Base-by-base conservation (phyloP, 2,888 invertebrate genomes). In the Ophion costatus region DNA sequence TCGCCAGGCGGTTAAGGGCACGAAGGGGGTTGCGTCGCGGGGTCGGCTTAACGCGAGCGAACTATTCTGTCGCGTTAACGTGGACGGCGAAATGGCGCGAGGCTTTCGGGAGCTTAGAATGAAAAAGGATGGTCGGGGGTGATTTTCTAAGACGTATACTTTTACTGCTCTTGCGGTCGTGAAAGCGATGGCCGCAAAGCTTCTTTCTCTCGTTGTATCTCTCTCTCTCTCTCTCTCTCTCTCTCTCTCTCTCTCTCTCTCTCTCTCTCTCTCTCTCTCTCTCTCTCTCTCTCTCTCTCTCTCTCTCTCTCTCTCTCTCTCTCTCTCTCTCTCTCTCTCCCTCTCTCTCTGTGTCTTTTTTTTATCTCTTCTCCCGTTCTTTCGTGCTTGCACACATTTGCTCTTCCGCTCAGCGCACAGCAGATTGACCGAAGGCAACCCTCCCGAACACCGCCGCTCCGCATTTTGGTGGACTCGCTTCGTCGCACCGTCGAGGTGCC, bases 21-120 rank as follows among this genome's bases (percentile, higher is more conserved):
- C 17, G n/a, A 33, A n/a, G 5, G 66, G 70, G 77, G 51, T 70
- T 38, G 56, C 51, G 64, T 67, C 78, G 71, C 56, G 75, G 64
- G 80, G 83, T 76, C 71, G 67, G 83, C 85, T 83, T 85, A 83
- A 82, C 80, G 79, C 61, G 71, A 69, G 51, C 4, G 33, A 63
- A 80, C 75, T 45, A 59, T 59, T 83, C 69, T 33, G 24, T 64
- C 69, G 74, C 57, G 56, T 74, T 64, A 22, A 66, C 22, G 67
- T 66, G 57, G 67, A 67, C 29, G 63, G 57, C 29, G 56, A 42
- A 42, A 38, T 66, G 33, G 57, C 17, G 42, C 57, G 20, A 38
- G 11, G 66, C 11, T n/a, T 45, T 9, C 51, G 51, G 51, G 64
- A 24, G 24, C 38, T 45, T n/a, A 9, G 42, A 24, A 77, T n/a